A percentile compares a stretch with the other conserved stretches of the same genome.
These are phyloP conservation scores for Actinemys pallida DNA, from an alignment of 2,113 vertebrate species.

Conservation along the genomic window DNA sequence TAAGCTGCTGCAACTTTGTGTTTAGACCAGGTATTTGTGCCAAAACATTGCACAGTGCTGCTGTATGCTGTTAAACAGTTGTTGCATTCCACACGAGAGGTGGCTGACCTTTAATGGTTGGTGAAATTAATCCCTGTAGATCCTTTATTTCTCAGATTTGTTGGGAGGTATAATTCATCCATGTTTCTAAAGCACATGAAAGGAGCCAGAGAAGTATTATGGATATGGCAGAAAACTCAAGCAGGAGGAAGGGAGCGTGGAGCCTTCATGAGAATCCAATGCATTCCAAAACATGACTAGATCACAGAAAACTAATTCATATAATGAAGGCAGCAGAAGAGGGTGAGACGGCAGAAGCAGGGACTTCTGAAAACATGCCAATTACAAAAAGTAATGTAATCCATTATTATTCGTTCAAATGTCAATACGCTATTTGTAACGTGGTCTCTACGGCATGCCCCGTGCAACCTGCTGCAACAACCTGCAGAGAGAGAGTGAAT, in stretches of 20 bases:
- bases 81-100: background rate
- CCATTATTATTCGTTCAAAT: background rate
- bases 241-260: background rate
- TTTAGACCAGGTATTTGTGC: background rate
- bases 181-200: background rate
- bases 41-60: too few relatives aligned
- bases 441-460: too few relatives aligned
- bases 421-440: background rate
- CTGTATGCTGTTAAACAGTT: background rate
- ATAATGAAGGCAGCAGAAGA: background rate
- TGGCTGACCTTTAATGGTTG: background rate
- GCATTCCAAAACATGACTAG: background rate
- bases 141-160: background rate
- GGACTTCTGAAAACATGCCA: background rate
- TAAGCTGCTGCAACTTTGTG: too few relatives aligned
- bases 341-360: background rate
- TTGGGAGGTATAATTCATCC: background rate
- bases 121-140: background rate
- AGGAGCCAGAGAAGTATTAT: background rate
- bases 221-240: background rate
- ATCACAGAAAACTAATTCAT: background rate
- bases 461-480: background rate
- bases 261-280: background rate
- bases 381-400: background rate
- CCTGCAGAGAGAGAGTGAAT: accelerated